Evolutionary conservation across 2,888 invertebrate species (phyloP).

Genomic region (Clivina fossor): DNA sequence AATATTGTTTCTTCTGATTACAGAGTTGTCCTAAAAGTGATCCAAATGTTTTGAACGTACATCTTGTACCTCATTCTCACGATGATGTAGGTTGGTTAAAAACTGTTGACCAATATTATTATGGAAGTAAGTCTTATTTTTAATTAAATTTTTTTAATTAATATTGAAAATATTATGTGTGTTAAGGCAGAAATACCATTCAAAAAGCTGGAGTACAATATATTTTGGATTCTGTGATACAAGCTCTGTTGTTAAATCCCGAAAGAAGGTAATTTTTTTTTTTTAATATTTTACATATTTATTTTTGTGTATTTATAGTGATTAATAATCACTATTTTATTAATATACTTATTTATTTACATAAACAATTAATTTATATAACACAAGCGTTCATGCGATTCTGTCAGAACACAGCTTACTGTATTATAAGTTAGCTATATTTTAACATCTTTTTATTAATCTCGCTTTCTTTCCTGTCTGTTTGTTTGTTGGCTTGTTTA

Average conservation of each 20-base stretch:
- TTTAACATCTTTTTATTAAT: too few species aligned
- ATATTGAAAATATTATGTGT: too few species aligned
- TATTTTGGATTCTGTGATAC: constrained; percentile 82
- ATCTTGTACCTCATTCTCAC: constrained; percentile 80
- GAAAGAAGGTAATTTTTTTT: constrained; percentile 58
- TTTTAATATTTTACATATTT: not conserved
- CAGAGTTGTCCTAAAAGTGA: constrained; percentile 63
- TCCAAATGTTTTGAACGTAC: constrained; percentile 66
- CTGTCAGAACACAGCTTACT: too few species aligned
- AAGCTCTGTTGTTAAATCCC: constrained; percentile 69
- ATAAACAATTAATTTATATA: too few species aligned
- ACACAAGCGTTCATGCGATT: too few species aligned
- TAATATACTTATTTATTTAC: not conserved
- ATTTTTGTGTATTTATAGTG: not conserved
- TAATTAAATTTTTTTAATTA: too few species aligned
- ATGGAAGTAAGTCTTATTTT: constrained; percentile 55
- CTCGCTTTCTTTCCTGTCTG: too few species aligned
- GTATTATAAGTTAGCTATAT: too few species aligned
- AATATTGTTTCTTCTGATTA: too few species aligned
- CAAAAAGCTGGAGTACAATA: constrained; percentile 86
- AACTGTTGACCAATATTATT: constrained; percentile 87
- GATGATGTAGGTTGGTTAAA: constrained; percentile 91
- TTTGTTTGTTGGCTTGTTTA: too few species aligned
- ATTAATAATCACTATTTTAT: not conserved
- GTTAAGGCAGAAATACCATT: constrained; percentile 61